These are phyloP conservation scores for Setophaga petechia DNA, from an alignment of 2,113 vertebrate species.

Conservation along the genomic window DNA sequence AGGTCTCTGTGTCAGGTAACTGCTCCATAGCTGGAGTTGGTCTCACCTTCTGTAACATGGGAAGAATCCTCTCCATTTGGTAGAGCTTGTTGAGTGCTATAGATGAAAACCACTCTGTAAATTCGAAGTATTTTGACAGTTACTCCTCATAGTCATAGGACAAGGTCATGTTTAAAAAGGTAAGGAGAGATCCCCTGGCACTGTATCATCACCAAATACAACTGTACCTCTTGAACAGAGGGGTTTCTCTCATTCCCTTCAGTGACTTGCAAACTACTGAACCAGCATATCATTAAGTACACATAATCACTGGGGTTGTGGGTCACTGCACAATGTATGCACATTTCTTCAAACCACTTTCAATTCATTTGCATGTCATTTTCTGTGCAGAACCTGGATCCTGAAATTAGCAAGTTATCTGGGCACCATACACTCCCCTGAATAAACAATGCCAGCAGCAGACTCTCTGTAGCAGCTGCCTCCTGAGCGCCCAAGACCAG, in stretches of 20 bases:
- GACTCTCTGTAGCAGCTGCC: background rate
- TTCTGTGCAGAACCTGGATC: background rate
- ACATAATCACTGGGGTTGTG: background rate
- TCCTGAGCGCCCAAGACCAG: background rate
- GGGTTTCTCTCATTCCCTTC: background rate
- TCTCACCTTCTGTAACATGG: background rate
- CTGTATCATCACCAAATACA: background rate
- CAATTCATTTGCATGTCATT: background rate
- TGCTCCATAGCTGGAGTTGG: background rate
- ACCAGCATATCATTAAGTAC: background rate
- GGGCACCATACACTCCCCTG: background rate
- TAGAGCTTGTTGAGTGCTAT: background rate
- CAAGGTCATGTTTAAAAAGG: background rate
- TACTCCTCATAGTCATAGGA: background rate
- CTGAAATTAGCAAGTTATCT: background rate
- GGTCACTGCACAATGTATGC: background rate
- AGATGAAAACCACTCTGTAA: background rate
- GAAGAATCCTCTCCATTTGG: background rate
- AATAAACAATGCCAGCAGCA: background rate
- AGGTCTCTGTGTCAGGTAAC: background rate
- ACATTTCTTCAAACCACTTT: background rate
- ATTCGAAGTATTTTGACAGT: background rate
- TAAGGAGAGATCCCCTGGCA: background rate
- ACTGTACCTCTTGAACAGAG: background rate
- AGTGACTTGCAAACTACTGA: background rate